These are phyloP conservation scores for Neomorphus geoffroyi DNA, from an alignment of 2,797 vertebrate genomes.

Conservation along the genomic window DNA sequence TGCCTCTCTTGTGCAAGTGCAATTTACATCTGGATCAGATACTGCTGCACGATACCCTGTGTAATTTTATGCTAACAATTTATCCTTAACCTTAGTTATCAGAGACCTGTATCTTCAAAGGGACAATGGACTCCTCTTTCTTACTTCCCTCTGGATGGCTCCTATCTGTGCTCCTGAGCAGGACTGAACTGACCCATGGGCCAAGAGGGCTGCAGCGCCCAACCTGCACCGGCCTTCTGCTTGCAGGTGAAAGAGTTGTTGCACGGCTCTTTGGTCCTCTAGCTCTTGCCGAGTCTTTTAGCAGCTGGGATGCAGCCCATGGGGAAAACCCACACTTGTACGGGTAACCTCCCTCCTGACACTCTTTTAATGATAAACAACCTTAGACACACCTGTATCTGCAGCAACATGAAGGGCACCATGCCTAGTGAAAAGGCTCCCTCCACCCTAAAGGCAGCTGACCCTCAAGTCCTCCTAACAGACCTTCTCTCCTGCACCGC, in stretches of 20 bases:
- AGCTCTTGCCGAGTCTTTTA: not conserved
- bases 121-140: not conserved
- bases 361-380: not conserved
- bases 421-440: not conserved
- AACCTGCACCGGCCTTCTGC: not conserved
- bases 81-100: not conserved
- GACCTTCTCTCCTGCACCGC: slow-evolving; percentile 41
- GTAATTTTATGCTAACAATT: slow-evolving; percentile 6
- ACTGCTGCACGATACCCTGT: not conserved
- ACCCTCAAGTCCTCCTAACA: slow-evolving; percentile 40
- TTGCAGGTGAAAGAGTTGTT: accelerated
- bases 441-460: not conserved
- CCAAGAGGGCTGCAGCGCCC: not conserved
- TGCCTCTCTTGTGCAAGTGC: not conserved
- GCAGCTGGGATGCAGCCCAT: not conserved
- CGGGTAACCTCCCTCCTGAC: not conserved
- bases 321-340: not conserved
- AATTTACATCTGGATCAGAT: slow-evolving; percentile 33
- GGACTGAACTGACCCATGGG: not conserved
- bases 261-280: not conserved
- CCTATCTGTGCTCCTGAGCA: not conserved
- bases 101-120: not conserved
- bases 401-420: not conserved
- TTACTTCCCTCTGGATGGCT: not conserved
- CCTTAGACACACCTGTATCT: not conserved